Percentiles rank a stretch among this genome's conserved stretches.
These are phyloP conservation scores for Drosophila biarmipes DNA, from an alignment of 1,140 invertebrate species.

Conservation along the genomic window DNA sequence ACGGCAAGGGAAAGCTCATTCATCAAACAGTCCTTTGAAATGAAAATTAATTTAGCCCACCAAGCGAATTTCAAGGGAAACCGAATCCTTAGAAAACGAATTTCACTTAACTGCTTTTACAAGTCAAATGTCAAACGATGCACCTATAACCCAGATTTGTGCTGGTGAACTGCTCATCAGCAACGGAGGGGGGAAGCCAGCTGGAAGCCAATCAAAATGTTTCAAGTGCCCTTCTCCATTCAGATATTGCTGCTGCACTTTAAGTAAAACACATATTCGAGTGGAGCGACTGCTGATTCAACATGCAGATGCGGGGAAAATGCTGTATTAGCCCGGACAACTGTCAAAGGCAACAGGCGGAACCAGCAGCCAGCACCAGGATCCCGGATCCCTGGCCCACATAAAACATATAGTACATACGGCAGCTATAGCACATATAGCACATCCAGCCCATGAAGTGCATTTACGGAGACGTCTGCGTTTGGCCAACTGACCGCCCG, in stretches of 20 bases:
- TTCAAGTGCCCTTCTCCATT: conserved; percentile 21
- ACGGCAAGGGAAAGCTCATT: neutral
- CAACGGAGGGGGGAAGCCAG: conserved; percentile 1
- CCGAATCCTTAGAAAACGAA: neutral
- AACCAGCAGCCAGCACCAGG: conserved; percentile 28
- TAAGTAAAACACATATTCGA: conserved; percentile 44
- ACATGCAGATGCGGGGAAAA: conserved; percentile 44
- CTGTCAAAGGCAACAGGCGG: conserved; percentile 65
- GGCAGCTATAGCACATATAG: conserved; percentile 5
- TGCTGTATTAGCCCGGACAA: conserved; percentile 54
- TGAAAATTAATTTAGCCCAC: neutral
- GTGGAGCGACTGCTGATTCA: conserved; percentile 6
- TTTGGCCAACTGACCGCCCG: conserved; percentile 49
- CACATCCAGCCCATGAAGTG: too few species aligned
- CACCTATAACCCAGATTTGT: conserved; percentile 11
- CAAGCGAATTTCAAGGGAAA: neutral
- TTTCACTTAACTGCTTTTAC: neutral
- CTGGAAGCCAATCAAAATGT: conserved; percentile 43
- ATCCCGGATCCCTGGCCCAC: conserved; percentile 32
- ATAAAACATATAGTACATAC: conserved; percentile 22
- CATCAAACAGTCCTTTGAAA: neutral
- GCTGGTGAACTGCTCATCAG: conserved; percentile 6
- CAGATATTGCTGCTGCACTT: conserved; percentile 32
- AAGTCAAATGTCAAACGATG: conserved; percentile 3
- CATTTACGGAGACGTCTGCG: conserved; percentile 14